phyloP scores from a whole-genome alignment of 1,140 invertebrate species.

The Drosophila nigrodunni region DNA sequence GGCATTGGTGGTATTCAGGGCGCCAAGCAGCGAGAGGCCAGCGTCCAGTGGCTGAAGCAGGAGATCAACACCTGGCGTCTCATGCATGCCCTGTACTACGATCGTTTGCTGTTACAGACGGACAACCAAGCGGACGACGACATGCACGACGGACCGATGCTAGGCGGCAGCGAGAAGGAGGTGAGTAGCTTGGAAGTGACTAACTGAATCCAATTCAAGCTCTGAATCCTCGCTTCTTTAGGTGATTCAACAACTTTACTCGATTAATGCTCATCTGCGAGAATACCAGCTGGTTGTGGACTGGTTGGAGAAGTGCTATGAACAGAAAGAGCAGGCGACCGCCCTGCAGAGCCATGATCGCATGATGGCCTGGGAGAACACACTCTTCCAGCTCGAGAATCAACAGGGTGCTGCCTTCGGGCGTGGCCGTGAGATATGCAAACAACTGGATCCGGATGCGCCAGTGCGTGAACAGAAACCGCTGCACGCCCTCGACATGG shows the following conservation, averaged over 20 bases:
- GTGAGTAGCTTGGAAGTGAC: constrained; percentile 81
- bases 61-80: constrained; percentile 95
- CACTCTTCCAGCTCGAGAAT: constrained; percentile 90
- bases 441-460: constrained; percentile 96
- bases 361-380: constrained; percentile 95
- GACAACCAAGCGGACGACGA: constrained; percentile 85
- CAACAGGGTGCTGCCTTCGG: constrained; percentile 86
- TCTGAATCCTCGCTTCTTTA: not conserved
- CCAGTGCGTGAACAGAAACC: constrained; percentile 91
- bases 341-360: constrained; percentile 90
- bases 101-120: constrained; percentile 87
- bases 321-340: constrained; percentile 88
- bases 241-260: constrained; percentile 80
- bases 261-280: constrained; percentile 88
- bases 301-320: constrained; percentile 94
- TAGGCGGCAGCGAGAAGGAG: constrained; percentile 87
- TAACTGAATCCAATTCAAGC: constrained; percentile 21
- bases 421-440: constrained; percentile 87
- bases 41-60: constrained; percentile 87
- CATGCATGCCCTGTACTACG: constrained; percentile 91
- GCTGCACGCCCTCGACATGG: constrained; percentile 94
- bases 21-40: constrained; percentile 48
- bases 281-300: constrained; percentile 95
- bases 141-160: constrained; percentile 85
- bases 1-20: constrained; percentile 48